Percentiles rank a stretch among this genome's conserved stretches.
Evolutionary conservation across 2,888 invertebrate genomes (phyloP).

Genomic region (Cecidostiba fungosa): DNA sequence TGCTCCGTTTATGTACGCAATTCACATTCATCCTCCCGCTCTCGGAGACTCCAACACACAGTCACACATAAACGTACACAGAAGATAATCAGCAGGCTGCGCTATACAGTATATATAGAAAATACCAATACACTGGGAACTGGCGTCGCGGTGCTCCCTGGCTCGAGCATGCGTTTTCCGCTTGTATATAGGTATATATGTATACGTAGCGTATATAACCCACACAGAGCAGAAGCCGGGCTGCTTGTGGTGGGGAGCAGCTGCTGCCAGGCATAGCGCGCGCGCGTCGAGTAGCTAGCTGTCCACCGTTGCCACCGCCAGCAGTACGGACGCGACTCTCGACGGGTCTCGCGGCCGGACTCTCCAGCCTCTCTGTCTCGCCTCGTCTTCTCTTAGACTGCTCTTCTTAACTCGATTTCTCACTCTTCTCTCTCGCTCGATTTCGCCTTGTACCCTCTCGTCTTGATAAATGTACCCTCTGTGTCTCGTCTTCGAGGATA

Average conservation of each 20-base stretch:
- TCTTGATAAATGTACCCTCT: no score
- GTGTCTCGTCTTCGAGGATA: not conserved
- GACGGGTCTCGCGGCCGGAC: slow-evolving; percentile 61
- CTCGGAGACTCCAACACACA: not conserved
- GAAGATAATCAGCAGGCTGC: not conserved
- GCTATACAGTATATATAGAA: not conserved
- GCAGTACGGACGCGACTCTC: slow-evolving; percentile 64
- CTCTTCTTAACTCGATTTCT: not conserved
- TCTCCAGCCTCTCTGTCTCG: slow-evolving; percentile 29
- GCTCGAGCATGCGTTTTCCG: slow-evolving; percentile 47
- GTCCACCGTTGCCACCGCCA: slow-evolving; percentile 30
- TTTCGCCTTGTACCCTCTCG: not conserved
- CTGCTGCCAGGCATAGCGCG: not conserved
- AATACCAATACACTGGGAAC: not conserved
- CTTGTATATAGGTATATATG: not conserved
- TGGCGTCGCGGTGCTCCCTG: not conserved
- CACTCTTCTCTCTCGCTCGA: not conserved
- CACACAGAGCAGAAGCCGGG: slow-evolving; percentile 5
- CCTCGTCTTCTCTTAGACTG: not conserved
- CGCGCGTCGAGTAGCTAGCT: slow-evolving; percentile 20
- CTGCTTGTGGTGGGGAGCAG: not conserved
- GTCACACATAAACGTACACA: not conserved
- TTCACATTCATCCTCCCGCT: not conserved
- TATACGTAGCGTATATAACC: not conserved
- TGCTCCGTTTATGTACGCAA: not conserved